A percentile compares a stretch with the other conserved stretches of the same genome.
These are phyloP conservation scores for Otus sunia DNA, from an alignment of 2,113 vertebrate genomes.

Conservation along the genomic window DNA sequence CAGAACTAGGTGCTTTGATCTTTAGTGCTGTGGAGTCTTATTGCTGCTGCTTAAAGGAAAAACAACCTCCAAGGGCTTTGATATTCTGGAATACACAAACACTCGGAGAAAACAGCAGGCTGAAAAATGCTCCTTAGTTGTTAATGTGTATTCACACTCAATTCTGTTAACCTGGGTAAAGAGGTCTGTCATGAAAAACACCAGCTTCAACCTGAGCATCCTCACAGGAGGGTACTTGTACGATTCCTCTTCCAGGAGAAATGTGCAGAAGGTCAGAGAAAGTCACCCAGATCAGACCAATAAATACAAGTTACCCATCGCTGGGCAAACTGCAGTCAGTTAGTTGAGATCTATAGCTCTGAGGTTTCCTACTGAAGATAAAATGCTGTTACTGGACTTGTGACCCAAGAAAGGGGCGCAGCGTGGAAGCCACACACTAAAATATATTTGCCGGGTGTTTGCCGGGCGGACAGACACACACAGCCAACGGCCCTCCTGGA, in stretches of 20 bases:
- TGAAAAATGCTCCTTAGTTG: background rate
- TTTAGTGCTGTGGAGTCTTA: background rate
- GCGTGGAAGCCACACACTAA: accelerated
- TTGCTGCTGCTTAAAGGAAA: background rate
- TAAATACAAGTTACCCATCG: background rate
- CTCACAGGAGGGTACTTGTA: background rate
- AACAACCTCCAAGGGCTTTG: background rate
- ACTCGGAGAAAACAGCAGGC: background rate
- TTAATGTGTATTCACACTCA: accelerated
- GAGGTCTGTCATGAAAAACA: background rate
- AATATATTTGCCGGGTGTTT: accelerated
- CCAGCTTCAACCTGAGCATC: background rate
- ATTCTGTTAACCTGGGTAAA: background rate
- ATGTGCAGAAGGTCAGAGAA: background rate
- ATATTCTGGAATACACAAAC: background rate
- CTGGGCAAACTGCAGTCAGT: background rate
- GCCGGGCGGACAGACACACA: background rate
- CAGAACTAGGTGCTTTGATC: slow-evolving; percentile 6
- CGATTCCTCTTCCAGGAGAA: background rate
- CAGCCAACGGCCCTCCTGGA: accelerated
- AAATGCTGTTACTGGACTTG: background rate
- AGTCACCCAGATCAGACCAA: background rate
- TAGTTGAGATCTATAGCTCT: background rate
- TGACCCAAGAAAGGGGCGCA: background rate
- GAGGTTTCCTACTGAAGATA: background rate